Evolutionary conservation across 2,797 vertebrate genomes (phyloP), one percentile per base, ranked within the genome.

Genomic region (Eulemur mongoz): DNA sequence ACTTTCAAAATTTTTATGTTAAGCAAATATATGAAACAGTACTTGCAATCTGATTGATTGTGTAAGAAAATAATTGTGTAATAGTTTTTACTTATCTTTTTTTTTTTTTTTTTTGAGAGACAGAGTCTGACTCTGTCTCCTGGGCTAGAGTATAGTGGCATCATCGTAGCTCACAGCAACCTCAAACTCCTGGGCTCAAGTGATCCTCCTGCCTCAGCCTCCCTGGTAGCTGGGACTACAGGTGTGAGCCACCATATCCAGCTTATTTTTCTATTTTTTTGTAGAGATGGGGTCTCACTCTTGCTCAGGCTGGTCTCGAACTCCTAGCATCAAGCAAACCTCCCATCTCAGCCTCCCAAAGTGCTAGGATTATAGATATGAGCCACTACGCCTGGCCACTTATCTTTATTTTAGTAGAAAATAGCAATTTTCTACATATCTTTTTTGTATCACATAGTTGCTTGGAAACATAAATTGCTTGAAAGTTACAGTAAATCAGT

Each of bases 361-460:
- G 63, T 65, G 63, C 63, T 65, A 65, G 63, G 15, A 65, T 65
- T 65, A 65, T 17, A 65, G 15, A 17, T 32, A 32, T 65, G 63
- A 65, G 63, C 63, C 63, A n/a, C 15, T 8, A 11, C 6, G 6
- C 30, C 30, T 1, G 5, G 30, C 61, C 30, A 63, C 30, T 81
- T 78, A n/a, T 23, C 12, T 91, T 94, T n/a, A 84, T 79, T 81
- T 93, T 79, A 89, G 30, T 97, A 40, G 59, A 69, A 93, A 93
- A 61, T 73, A 83, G 48, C 20, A 87, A 3, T 94, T 82, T 57
- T 57, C 57, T 25, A 59, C 7, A 78, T 84, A 38, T 32, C 43
- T 91, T 80, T 93, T 89, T 88, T 63, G 4, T 81, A 25, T 72
- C 22, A 12, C 82, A 93, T 32, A 83, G 90, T 87, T 95, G 32